phyloP scores from a whole-genome alignment of 2,113 vertebrate species.

The Piaya cayana region DNA sequence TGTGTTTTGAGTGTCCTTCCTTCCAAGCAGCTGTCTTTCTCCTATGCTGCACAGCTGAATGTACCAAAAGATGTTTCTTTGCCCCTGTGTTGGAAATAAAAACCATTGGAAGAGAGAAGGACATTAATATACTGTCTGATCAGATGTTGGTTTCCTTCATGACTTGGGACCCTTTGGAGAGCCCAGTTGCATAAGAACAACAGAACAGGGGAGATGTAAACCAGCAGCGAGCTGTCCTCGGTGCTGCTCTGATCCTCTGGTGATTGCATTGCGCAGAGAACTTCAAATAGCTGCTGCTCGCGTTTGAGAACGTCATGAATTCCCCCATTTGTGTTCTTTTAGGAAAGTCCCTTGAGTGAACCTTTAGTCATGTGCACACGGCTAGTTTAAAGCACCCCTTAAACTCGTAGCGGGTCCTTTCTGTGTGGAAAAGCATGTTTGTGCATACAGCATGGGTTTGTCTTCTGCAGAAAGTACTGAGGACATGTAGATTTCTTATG shows the following conservation, averaged over 20 bases:
- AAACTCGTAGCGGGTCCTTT: background rate
- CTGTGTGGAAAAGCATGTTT: background rate
- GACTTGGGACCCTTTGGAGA: background rate
- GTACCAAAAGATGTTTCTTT: background rate
- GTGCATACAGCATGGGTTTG: rapidly evolving
- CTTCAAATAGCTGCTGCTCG: background rate
- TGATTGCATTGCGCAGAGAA: background rate
- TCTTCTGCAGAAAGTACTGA: background rate
- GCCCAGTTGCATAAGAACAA: background rate
- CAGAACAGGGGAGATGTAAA: background rate
- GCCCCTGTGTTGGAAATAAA: background rate
- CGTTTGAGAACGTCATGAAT: background rate
- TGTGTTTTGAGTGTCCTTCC: background rate
- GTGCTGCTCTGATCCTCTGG: background rate
- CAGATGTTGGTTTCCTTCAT: background rate
- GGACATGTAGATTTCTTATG: background rate
- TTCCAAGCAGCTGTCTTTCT: background rate
- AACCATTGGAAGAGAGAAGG: background rate
- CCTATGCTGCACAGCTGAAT: background rate
- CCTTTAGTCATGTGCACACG: background rate
- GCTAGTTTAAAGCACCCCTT: background rate
- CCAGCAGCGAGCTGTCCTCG: rapidly evolving
- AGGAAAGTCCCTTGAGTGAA: background rate
- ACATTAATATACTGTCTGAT: background rate
- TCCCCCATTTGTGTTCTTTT: background rate